Conservation (phyloP, 92 coral and sea anemone species). For the Porites cylindrica region DNA sequence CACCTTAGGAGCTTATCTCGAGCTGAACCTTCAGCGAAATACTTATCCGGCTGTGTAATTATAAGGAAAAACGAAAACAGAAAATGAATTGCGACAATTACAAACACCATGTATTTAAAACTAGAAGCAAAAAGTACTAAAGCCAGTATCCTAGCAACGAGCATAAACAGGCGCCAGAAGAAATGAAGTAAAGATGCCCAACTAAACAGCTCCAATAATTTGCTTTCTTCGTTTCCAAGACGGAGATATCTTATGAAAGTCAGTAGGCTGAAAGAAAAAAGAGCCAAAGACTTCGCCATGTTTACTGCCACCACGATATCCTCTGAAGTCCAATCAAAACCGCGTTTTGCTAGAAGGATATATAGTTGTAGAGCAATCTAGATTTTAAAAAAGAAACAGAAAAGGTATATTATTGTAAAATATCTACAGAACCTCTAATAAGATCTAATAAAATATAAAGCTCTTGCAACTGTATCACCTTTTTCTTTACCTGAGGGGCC, state of each 20-base stretch:
- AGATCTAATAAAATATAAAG: too few relatives aligned
- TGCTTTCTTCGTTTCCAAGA: slow-evolving; percentile 16
- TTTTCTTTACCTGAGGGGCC: slow-evolving; percentile 53
- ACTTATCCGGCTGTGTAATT: slow-evolving; percentile 4
- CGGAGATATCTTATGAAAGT: slow-evolving; percentile 27
- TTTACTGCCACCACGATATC: slow-evolving; percentile 41
- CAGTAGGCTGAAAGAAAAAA: slow-evolving; percentile 37
- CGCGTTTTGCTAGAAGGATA: slow-evolving; percentile 39
- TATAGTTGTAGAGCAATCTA: slow-evolving; percentile 59
- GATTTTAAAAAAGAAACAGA: neutral
- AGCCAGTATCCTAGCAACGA: slow-evolving; percentile 53
- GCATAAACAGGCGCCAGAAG: slow-evolving; percentile 58
- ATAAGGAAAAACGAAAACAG: slow-evolving; percentile 22
- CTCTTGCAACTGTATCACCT: neutral
- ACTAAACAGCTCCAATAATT: slow-evolving; percentile 24
- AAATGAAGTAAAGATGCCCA: slow-evolving; percentile 38
- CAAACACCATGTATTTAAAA: slow-evolving; percentile 21
- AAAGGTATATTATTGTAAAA: neutral
- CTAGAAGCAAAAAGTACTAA: slow-evolving; percentile 48
- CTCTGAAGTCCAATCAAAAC: slow-evolving; percentile 22
- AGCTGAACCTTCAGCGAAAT: neutral
- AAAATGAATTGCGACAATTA: slow-evolving; percentile 21
- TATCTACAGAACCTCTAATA: neutral
- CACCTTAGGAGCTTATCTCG: slow-evolving; percentile 15
- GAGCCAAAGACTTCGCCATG: slow-evolving; percentile 32